A percentile compares a stretch with the other conserved stretches of the same genome.
phyloP scores from a whole-genome alignment of 23 tunicate genomes.

The Ciona savignyi region DNA sequence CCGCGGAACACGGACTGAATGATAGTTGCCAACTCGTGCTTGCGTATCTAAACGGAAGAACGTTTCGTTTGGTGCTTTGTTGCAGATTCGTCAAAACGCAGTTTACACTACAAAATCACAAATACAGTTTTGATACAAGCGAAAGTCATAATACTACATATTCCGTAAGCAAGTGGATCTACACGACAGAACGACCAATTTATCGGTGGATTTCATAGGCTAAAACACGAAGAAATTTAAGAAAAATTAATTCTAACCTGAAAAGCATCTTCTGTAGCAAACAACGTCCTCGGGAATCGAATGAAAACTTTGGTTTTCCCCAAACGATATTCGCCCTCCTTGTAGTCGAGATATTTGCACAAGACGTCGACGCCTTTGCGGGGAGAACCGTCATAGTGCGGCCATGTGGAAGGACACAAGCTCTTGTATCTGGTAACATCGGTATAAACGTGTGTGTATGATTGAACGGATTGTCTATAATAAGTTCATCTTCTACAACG shows the following conservation, averaged over 20 bases:
- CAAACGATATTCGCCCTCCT: conserved; percentile 72
- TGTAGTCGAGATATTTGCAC: conserved; percentile 69
- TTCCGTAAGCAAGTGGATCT: too few species aligned
- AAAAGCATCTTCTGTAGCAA: conserved; percentile 87
- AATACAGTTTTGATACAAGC: too few species aligned
- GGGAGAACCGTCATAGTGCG: conserved; percentile 44
- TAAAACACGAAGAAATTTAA: too few species aligned
- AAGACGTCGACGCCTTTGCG: conserved; percentile 56
- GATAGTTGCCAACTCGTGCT: conserved; percentile 73
- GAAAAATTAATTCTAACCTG: too few species aligned
- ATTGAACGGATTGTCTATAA: neutral
- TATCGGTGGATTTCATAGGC: too few species aligned
- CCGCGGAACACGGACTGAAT: conserved; percentile 77
- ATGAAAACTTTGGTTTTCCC: conserved; percentile 90
- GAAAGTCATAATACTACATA: too few species aligned
- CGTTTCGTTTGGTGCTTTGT: too few species aligned
- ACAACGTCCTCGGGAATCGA: conserved; percentile 76
- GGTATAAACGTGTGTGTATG: neutral
- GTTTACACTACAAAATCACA: too few species aligned
- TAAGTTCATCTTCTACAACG: neutral
- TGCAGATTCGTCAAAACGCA: too few species aligned
- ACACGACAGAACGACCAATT: too few species aligned
- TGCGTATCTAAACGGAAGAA: conserved; percentile 49
- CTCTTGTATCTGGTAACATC: conserved; percentile 71
- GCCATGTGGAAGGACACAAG: conserved; percentile 84